Conservation (phyloP, 2,113 vertebrate genomes). For the Aythya baeri region DNA sequence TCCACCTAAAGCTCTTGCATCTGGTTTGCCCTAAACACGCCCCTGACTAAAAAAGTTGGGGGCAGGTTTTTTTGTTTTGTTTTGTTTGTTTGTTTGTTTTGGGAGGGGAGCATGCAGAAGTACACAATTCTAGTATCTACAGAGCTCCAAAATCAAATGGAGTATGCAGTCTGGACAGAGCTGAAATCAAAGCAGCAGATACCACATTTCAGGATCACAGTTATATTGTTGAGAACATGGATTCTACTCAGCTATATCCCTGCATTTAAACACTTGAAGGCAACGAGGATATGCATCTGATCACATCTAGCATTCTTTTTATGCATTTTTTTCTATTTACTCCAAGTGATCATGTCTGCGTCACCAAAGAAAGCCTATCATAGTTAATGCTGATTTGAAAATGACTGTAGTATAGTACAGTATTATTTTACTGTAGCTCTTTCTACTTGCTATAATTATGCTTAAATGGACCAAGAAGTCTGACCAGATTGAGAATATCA, state of each 20-base stretch:
- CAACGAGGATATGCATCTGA: not conserved
- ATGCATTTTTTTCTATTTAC: not conserved
- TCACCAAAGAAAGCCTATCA: not conserved
- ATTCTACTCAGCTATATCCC: not conserved
- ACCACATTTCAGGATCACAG: not conserved
- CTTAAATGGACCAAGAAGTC: not conserved
- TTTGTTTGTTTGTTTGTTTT: too few relatives aligned
- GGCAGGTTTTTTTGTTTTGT: not conserved
- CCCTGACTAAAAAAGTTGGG: not conserved
- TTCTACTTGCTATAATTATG: not conserved
- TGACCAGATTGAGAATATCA: not conserved
- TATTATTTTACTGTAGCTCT: not conserved
- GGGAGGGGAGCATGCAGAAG: not conserved
- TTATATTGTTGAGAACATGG: not conserved
- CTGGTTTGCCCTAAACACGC: not conserved
- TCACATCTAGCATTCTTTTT: not conserved
- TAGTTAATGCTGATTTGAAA: not conserved
- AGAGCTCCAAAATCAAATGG: not conserved
- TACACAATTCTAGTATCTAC: not conserved
- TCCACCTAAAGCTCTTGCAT: not conserved
- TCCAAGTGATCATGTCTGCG: not conserved
- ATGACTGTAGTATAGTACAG: not conserved
- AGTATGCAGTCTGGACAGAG: not conserved
- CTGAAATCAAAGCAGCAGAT: not conserved
- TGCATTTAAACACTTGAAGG: not conserved